These are phyloP conservation scores for Galbula dea DNA, from an alignment of 2,113 vertebrate genomes.

Conservation along the genomic window DNA sequence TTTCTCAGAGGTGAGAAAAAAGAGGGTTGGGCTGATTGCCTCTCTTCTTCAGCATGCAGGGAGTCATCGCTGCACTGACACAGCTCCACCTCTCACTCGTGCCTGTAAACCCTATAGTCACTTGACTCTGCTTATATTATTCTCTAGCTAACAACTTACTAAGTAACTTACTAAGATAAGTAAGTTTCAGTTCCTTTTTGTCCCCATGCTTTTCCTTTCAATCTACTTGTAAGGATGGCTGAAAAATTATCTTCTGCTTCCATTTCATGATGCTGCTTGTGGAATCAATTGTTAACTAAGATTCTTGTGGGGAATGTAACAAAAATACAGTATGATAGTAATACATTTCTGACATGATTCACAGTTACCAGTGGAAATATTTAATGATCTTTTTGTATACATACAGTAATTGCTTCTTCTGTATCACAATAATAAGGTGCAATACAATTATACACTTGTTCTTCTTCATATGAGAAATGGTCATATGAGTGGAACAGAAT, in stretches of 20 bases:
- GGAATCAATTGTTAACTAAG: neutral
- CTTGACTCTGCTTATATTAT: neutral
- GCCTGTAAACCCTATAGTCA: neutral
- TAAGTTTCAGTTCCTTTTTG: neutral
- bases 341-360: neutral
- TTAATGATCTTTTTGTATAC: slow-evolving; percentile 18
- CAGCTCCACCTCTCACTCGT: neutral
- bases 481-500: neutral
- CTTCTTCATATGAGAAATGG: neutral
- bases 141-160: neutral
- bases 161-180: neutral
- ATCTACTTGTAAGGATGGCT: neutral
- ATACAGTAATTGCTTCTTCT: slow-evolving; percentile 38
- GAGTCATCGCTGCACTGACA: neutral
- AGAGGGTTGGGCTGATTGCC: neutral
- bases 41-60: neutral
- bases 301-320: neutral
- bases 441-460: slow-evolving; percentile 11
- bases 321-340: neutral
- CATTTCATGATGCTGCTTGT: neutral
- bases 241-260: neutral
- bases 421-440: neutral
- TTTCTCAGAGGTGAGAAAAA: neutral
- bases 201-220: neutral
- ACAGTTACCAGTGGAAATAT: neutral